These are phyloP conservation scores for Indicator maculatus DNA, from an alignment of 2,113 vertebrate species.

Conservation along the genomic window DNA sequence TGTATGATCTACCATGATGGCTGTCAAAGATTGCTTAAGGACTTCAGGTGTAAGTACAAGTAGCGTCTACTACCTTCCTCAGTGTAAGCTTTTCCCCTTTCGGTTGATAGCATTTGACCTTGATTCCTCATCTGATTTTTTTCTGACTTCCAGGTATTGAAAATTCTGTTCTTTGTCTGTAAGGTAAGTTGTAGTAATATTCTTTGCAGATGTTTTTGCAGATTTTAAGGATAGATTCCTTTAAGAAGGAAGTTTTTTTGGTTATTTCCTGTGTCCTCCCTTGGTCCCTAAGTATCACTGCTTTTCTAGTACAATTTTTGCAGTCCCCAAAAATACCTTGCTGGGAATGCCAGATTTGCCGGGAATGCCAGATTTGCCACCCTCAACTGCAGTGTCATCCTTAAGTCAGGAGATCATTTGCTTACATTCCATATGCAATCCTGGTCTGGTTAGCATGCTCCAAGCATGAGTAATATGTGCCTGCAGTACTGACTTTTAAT, in stretches of 20 bases:
- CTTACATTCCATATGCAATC: rapidly evolving
- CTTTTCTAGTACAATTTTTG: not conserved
- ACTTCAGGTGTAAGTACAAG: not conserved
- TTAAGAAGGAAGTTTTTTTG: not conserved
- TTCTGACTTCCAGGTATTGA: conserved; percentile 55
- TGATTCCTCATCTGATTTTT: not conserved
- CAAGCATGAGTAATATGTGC: rapidly evolving
- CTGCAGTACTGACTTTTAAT: not conserved
- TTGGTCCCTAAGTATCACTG: not conserved
- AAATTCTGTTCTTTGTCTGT: conserved; percentile 5
- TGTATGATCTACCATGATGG: not conserved
- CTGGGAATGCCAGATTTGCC: not conserved
- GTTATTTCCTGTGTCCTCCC: not conserved
- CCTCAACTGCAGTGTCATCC: not conserved
- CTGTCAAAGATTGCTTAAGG: not conserved
- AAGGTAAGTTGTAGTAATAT: not conserved
- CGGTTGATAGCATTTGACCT: conserved; percentile 11
- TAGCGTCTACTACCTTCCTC: not conserved
- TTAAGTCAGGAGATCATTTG: not conserved
- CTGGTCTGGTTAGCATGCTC: not conserved
- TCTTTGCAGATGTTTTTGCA: conserved; percentile 12
- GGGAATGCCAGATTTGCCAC: not conserved
- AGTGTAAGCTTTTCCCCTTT: not conserved
- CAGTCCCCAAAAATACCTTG: not conserved
- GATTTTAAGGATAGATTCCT: not conserved